Percentiles rank a stretch among this genome's conserved stretches.
These are phyloP conservation scores for Neocrepidodera transversa DNA, from an alignment of 2,888 invertebrate species.

Conservation along the genomic window DNA sequence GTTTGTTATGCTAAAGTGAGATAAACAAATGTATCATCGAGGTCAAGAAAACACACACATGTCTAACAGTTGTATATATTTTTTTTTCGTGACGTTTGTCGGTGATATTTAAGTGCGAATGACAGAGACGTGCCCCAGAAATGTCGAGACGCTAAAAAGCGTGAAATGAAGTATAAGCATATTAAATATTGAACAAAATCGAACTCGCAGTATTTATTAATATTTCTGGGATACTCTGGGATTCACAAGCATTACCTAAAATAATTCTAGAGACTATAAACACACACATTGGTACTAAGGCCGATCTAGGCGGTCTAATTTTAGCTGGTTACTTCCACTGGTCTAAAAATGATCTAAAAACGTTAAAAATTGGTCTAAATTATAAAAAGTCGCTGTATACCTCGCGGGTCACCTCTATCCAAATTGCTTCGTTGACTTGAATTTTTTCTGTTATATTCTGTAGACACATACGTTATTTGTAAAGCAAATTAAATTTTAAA, in stretches of 20 bases:
- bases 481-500: slow-evolving; percentile 12
- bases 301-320: slow-evolving; percentile 12
- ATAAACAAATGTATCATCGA: no score
- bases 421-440: slow-evolving; percentile 93
- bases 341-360: slow-evolving; percentile 33
- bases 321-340: slow-evolving; percentile 25
- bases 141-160: no score
- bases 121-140: no score
- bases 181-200: no score
- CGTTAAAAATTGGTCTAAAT: slow-evolving; percentile 27
- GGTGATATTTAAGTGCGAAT: no score
- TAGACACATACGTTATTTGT: slow-evolving; percentile 63
- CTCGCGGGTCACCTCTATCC: slow-evolving; percentile 93
- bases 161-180: no score
- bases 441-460: slow-evolving; percentile 97
- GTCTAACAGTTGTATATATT: no score
- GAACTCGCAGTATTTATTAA: no score
- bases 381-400: slow-evolving; percentile 58
- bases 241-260: slow-evolving; percentile 23
- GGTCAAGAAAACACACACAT: no score
- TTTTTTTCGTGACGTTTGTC: no score
- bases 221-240: no score
- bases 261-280: slow-evolving; percentile 17
- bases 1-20: no score
- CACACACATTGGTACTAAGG: slow-evolving; percentile 9